phyloP scores from a whole-genome alignment of 1,140 invertebrate genomes.

The Carposina sasakii region DNA sequence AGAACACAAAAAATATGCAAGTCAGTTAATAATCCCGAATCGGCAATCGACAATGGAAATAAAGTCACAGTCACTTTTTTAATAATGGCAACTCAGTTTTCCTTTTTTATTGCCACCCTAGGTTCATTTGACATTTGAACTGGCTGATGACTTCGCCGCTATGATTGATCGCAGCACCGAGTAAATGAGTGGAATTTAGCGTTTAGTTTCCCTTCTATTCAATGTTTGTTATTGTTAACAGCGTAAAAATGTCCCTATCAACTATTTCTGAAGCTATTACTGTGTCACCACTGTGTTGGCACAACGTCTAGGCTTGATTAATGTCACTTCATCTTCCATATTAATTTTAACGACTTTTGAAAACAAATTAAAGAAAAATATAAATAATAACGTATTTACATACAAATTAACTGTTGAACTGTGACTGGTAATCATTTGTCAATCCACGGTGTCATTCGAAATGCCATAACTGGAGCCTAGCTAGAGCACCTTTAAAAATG shows the following conservation, averaged over 20 bases:
- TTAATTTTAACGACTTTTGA: not conserved
- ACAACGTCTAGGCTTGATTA: too few species aligned
- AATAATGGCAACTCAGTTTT: slow-evolving; percentile 68
- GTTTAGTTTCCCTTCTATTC: slow-evolving; percentile 61
- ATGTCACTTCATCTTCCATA: slow-evolving; percentile 1
- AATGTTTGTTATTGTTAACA: slow-evolving; percentile 56
- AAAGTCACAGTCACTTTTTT: slow-evolving; percentile 73
- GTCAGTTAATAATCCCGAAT: slow-evolving; percentile 72
- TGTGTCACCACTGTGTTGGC: slow-evolving; percentile 17
- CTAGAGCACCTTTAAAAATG: too few species aligned
- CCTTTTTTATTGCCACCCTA: slow-evolving; percentile 69
- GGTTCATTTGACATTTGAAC: slow-evolving; percentile 70
- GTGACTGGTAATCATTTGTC: slow-evolving; percentile 62
- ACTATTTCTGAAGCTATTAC: too few species aligned
- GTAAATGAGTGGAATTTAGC: slow-evolving; percentile 70
- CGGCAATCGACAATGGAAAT: slow-evolving; percentile 71
- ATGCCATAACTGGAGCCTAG: too few species aligned
- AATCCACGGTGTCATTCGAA: slow-evolving; percentile 56
- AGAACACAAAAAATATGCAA: slow-evolving; percentile 72
- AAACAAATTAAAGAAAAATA: slow-evolving; percentile 17
- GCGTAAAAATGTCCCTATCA: slow-evolving; percentile 14
- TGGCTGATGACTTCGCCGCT: slow-evolving; percentile 65
- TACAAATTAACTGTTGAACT: slow-evolving; percentile 60
- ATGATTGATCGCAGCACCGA: slow-evolving; percentile 69
- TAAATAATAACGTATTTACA: slow-evolving; percentile 42